Conservation (phyloP, 2,888 invertebrate species). For the Cerastoderma edule region DNA sequence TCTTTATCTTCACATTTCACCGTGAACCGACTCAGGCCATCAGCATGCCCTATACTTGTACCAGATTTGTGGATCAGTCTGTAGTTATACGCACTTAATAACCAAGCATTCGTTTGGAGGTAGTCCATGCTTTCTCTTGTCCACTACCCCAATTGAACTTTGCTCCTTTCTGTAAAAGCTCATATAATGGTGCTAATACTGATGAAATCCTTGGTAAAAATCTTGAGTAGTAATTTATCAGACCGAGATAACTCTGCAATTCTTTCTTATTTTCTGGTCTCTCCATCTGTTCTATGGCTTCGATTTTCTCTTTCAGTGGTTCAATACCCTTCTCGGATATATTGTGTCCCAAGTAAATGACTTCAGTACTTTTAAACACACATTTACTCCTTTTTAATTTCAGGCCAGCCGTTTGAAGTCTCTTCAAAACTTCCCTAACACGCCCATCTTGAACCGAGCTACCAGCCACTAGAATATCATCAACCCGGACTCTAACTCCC, state of each 20-base stretch:
- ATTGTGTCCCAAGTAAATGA: slow-evolving; percentile 67
- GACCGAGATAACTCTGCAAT: not conserved
- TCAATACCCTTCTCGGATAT: slow-evolving; percentile 60
- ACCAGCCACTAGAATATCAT: too few relatives aligned
- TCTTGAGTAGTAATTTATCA: slow-evolving; percentile 50
- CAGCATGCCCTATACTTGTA: not conserved
- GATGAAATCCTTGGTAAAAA: slow-evolving; percentile 66
- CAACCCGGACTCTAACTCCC: too few relatives aligned
- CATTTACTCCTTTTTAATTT: slow-evolving; percentile 64
- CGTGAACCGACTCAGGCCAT: too few relatives aligned
- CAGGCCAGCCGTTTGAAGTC: slow-evolving; percentile 55
- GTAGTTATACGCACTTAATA: not conserved
- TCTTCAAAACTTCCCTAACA: slow-evolving; percentile 54
- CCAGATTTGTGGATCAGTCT: not conserved
- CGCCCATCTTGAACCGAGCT: too few relatives aligned
- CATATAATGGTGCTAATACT: too few relatives aligned
- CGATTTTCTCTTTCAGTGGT: slow-evolving; percentile 58
- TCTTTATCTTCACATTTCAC: too few relatives aligned
- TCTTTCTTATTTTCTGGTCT: slow-evolving; percentile 62
- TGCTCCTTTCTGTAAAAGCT: too few relatives aligned
- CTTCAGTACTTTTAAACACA: slow-evolving; percentile 48
- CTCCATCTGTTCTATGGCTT: slow-evolving; percentile 69
- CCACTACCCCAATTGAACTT: slow-evolving; percentile 53
- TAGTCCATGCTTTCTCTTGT: slow-evolving; percentile 53
- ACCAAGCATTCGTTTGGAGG: slow-evolving; percentile 57